Base-by-base conservation (phyloP, 2,888 invertebrate genomes). In the Drosophila yooni region DNA sequence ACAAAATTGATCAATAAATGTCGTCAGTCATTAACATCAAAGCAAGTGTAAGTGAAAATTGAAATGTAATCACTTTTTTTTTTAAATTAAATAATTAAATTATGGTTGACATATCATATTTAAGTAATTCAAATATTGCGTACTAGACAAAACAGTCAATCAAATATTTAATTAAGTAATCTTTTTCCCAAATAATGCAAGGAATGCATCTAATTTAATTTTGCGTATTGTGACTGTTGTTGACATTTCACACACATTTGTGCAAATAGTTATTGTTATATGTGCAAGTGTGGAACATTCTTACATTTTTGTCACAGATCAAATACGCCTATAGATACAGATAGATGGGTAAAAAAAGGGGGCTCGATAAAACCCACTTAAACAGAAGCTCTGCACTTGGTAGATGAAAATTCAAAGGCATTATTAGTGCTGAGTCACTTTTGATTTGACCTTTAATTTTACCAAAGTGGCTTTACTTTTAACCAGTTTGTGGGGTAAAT, bases 111-210 rank as follows among this genome's bases (percentile, higher is more conserved):
- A 21, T 2, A 7, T 15, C 11, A 43, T 11, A 43, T 21, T 46
- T 21, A 25, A 25, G 15, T 25, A 8, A 25, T 15, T 15, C 7
- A 15, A 46, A 46, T 15, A 25, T 46, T 46, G 13, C n/a, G n/a
- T n/a, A n/a, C n/a, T n/a, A n/a, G n/a, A n/a, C n/a, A n/a, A n/a
- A n/a, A n/a, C 15, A 7, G 4, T 21, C 33, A 51, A 74, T 21
- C 13, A 54, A 66, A 61, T 38, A 29, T 57, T 21, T 21, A 13
- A 21, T 21, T 46, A 2, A n/a, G 66, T 31, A 15, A 18, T 2
- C 10, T 36, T 18, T 18, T 21, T 57, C 29, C 27, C 65, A 74
- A 79, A 56, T 74, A 65, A 74, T 70, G 25, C 7, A 43, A 15
- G 34, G 33, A 33, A 58, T 27, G 51, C 31, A 58, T 58, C 36